A percentile compares a stretch with the other conserved stretches of the same genome.
Evolutionary conservation across 2,113 vertebrate genomes (phyloP).

Genomic region (Origma solitaria): DNA sequence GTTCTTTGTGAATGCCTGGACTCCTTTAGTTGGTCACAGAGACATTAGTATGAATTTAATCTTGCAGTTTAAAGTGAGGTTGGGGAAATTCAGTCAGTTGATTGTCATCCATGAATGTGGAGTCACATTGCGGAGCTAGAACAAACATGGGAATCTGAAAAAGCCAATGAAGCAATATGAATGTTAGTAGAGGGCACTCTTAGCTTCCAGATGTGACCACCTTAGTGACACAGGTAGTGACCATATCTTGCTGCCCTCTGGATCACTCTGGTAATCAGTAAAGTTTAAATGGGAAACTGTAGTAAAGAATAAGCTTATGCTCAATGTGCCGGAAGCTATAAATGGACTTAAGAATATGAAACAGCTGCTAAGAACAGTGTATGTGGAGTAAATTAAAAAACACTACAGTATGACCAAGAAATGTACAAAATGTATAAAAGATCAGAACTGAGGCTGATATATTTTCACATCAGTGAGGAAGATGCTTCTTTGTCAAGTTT

Average conservation of each 20-base stretch:
- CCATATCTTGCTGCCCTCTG: neutral
- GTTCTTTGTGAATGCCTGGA: neutral
- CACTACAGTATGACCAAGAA: neutral
- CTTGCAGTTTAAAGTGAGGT: neutral
- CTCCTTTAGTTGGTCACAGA: neutral
- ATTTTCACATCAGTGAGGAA: neutral
- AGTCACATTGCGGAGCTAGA: neutral
- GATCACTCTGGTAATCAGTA: neutral
- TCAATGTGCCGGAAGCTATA: neutral
- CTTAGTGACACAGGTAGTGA: neutral
- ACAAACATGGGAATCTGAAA: neutral
- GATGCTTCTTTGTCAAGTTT: neutral
- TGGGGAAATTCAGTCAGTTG: neutral
- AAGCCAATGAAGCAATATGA: neutral
- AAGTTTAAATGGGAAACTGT: neutral
- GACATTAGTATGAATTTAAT: neutral
- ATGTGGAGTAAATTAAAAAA: neutral
- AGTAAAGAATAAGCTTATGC: neutral
- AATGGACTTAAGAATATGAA: neutral
- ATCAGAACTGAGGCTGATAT: neutral
- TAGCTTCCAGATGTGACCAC: neutral
- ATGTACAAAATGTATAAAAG: neutral
- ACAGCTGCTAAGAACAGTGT: neutral
- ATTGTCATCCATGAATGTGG: neutral
- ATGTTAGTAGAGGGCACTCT: neutral